Conservation (phyloP, 2,888 invertebrate genomes). For the Tineola bisselliella region DNA sequence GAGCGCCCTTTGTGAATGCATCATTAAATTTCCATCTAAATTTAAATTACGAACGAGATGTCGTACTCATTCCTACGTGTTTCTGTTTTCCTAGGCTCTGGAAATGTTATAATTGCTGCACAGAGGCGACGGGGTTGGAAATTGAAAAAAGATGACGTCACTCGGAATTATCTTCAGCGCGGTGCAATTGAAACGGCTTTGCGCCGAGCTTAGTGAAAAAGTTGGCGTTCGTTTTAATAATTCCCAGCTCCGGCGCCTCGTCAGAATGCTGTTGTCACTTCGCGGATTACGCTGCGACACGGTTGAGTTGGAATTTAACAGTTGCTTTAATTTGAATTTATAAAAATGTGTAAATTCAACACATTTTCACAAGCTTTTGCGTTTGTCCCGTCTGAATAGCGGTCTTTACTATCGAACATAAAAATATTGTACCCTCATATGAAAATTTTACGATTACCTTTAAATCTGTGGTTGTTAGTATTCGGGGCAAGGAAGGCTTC, state of each 20-base stretch:
- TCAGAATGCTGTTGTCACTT: constrained; percentile 69
- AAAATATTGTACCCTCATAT: constrained; percentile 12
- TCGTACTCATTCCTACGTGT: constrained; percentile 60
- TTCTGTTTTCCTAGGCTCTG: constrained; percentile 66
- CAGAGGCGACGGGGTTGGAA: constrained; percentile 62
- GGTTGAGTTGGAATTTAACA: constrained; percentile 65
- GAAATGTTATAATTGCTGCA: constrained; percentile 68
- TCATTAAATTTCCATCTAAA: constrained; percentile 70
- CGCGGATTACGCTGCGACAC: constrained; percentile 67
- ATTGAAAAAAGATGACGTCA: constrained; percentile 68
- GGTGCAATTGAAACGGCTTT: constrained; percentile 69
- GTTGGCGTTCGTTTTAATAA: constrained; percentile 69
- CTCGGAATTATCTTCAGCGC: constrained; percentile 68
- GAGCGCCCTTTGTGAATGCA: constrained; percentile 67
- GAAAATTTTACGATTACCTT: constrained; percentile 34
- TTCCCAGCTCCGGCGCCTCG: constrained; percentile 68
- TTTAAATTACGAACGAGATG: constrained; percentile 64
- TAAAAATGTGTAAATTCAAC: not conserved
- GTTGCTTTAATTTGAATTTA: constrained; percentile 66
- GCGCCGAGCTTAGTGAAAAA: constrained; percentile 68
- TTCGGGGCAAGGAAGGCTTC: constrained; percentile 43
- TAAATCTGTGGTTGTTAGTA: constrained; percentile 42
- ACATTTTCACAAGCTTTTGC: not conserved
- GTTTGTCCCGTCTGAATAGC: not conserved
- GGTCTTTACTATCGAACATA: not conserved